Evolutionary conservation across 2,797 vertebrate genomes (phyloP).

Genomic region (Poliocrania exsul): DNA sequence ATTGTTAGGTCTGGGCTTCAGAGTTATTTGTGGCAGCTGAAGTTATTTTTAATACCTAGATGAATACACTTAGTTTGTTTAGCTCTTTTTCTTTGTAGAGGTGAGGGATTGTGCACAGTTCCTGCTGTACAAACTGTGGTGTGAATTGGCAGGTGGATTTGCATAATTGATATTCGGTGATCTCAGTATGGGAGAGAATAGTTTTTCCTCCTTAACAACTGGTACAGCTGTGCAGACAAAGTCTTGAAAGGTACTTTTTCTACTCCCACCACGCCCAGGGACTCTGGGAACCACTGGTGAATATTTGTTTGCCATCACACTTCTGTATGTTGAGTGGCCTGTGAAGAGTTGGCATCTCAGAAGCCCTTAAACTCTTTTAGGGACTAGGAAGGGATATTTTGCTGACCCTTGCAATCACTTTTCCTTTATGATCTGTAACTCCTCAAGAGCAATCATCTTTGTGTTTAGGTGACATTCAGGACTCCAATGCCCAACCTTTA

Average conservation of each 20-base stretch:
- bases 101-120: background rate
- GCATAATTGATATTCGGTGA: background rate
- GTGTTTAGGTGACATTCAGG: constrained; percentile 3
- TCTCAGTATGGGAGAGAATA: background rate
- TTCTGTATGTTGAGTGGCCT: background rate
- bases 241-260: background rate
- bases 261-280: background rate
- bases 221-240: background rate
- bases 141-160: background rate
- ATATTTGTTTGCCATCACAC: background rate
- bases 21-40: background rate
- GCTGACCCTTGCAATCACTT: background rate
- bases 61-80: background rate
- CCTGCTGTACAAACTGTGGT: background rate
- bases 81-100: background rate
- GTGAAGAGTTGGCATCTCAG: background rate
- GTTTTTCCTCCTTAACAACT: background rate
- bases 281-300: background rate
- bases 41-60: background rate
- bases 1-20: background rate
- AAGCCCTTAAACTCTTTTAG: background rate
- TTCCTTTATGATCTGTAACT: background rate
- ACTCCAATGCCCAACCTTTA: constrained; percentile 8
- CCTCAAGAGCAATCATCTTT: background rate
- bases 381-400: background rate